A percentile compares a stretch with the other conserved stretches of the same genome.
Conservation (phyloP, 2,888 invertebrate species). For the Prenolepis imparis region DNA sequence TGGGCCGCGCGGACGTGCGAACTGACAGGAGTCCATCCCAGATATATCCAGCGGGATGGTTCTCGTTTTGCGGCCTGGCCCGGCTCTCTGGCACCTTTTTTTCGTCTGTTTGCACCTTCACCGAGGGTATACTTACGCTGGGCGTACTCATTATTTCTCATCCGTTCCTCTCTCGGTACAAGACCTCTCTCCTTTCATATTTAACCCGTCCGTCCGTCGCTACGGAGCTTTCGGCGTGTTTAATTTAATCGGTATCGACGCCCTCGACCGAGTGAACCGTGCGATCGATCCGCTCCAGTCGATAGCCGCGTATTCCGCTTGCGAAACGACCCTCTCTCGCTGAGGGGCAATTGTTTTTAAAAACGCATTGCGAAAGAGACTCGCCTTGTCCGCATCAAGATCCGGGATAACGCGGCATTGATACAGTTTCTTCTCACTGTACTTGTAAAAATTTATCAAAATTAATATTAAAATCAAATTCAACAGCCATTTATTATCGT, state of each 20-base stretch:
- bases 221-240: constrained; percentile 78
- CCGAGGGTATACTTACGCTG: constrained; percentile 83
- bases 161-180: constrained; percentile 75
- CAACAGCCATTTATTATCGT: too few relatives aligned
- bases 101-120: constrained; percentile 82
- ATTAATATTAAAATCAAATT: too few relatives aligned
- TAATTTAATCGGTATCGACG: constrained; percentile 85
- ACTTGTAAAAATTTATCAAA: too few relatives aligned
- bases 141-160: constrained; percentile 82
- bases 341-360: constrained; percentile 48
- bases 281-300: constrained; percentile 48
- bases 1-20: constrained; percentile 80
- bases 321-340: constrained; percentile 61
- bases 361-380: constrained; percentile 55
- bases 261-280: constrained; percentile 78
- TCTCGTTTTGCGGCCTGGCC: constrained; percentile 78
- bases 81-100: constrained; percentile 73
- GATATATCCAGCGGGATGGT: constrained; percentile 78
- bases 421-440: too few relatives aligned
- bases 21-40: constrained; percentile 82
- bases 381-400: constrained; percentile 20
- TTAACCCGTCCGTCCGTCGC: constrained; percentile 77
- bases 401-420: constrained; percentile 35
- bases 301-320: constrained; percentile 61
- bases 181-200: constrained; percentile 78